Conservation (phyloP, 2,888 invertebrate genomes). For the Torymus aiolomorphi region DNA sequence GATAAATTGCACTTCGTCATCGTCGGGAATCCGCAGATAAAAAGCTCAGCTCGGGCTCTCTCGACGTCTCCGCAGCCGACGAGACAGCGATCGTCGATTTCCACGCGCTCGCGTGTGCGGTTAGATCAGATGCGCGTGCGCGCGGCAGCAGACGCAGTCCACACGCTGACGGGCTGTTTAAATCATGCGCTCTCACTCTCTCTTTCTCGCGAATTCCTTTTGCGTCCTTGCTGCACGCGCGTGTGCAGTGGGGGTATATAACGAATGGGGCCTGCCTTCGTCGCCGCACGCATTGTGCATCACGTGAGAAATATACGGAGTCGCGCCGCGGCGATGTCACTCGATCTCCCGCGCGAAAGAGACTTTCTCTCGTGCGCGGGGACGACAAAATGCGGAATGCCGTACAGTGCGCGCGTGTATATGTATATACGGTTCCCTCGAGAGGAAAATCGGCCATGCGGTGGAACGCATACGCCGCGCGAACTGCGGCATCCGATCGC, state of each 20-base stretch:
- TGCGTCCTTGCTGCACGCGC: constrained; percentile 57
- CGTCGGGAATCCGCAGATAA: constrained; percentile 3
- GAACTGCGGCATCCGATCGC: constrained; percentile 31
- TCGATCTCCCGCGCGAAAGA: constrained; percentile 26
- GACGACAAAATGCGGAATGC: constrained; percentile 36
- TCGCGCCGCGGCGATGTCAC: constrained; percentile 36
- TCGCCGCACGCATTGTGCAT: constrained; percentile 63
- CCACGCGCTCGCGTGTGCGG: constrained; percentile 16
- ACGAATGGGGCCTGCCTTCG: constrained; percentile 62
- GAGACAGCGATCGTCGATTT: constrained; percentile 42
- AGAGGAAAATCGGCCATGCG: constrained; percentile 25
- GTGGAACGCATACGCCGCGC: background rate
- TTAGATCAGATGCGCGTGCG: constrained; percentile 49
- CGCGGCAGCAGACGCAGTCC: background rate
- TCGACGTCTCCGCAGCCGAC: background rate
- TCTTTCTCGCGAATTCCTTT: constrained; percentile 54
- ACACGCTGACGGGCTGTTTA: constrained; percentile 42
- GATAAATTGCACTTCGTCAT: constrained; percentile 17
- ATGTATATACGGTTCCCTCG: no score
- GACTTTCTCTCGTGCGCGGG: constrained; percentile 45
- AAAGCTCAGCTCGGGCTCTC: background rate
- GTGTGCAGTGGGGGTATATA: constrained; percentile 56
- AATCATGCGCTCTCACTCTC: constrained; percentile 38
- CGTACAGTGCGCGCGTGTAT: background rate
- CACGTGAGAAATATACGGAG: constrained; percentile 62